Evolutionary conservation across 2,797 vertebrate genomes (phyloP), one percentile per base, ranked within the genome.

Genomic region (Microcaecilia unicolor): DNA sequence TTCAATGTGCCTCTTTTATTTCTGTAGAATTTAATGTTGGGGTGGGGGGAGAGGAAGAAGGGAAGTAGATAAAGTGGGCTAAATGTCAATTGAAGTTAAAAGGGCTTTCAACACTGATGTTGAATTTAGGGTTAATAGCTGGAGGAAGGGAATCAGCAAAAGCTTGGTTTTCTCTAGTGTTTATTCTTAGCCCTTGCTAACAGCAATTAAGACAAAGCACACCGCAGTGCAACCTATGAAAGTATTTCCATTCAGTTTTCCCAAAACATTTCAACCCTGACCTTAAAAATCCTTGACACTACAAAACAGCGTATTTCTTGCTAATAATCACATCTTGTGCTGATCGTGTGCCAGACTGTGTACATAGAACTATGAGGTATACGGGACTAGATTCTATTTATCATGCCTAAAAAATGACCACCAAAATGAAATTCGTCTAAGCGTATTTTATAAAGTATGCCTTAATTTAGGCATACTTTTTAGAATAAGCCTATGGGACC

Each of bases 1-100:
- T 48, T 71, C 40, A 69, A 50, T 61, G 57, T 32, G 28, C 21
- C 60, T 23, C 44, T 57, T 70, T 71, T 59, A 58, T 55, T 68
- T 70, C 42, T 35, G 37, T 48, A 57, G 73, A 69, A 58, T 58
- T 57, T 57, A 52, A 65, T 64, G 42, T 51, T 15, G 12, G 31
- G 25, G n/a, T n/a, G 50, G 32, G 63, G 46, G 9, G 2, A 4
- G 12, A 31, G 25, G n/a, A n/a, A 50, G 32, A 63, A 46, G 9
- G 2, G 4, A 62, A 23, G 10, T 18, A 50, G n/a, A 31, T 48
- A 45, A 61, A 46, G 34, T 32, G 9, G 22, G 14, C 10, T 25
- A 32, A 67, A 46, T 10, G 24, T 35, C 22, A 22, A 2, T 7
- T 37, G 38, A 14, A 4, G 37, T 26, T 31, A 49, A 15, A 41